Evolutionary conservation across 2,797 vertebrate genomes (phyloP).

Genomic region (Dipus sagitta): DNA sequence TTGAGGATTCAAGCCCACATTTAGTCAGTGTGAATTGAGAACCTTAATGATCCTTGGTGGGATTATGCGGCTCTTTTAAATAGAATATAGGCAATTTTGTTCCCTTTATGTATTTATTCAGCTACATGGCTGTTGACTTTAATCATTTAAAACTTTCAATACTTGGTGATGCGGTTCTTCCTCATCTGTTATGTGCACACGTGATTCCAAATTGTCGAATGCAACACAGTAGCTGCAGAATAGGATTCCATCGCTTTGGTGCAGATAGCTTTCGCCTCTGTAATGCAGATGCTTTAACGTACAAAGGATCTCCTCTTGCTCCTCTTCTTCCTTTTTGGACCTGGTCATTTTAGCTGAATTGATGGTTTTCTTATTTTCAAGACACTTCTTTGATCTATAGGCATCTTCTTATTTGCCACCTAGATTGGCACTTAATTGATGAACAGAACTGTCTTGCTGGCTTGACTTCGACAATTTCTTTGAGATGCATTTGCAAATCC

Average conservation of each 20-base stretch:
- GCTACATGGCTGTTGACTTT: constrained; percentile 42
- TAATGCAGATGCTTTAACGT: constrained; percentile 38
- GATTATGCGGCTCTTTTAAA: constrained; percentile 56
- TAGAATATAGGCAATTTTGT: constrained; percentile 48
- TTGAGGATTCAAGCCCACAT: constrained; percentile 36
- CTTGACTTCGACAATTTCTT: constrained; percentile 54
- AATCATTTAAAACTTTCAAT: constrained; percentile 32
- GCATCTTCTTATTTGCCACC: constrained; percentile 14
- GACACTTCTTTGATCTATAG: constrained; percentile 45
- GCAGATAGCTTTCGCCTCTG: background rate
- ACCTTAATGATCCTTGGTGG: constrained; percentile 38
- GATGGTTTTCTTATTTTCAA: constrained; percentile 4
- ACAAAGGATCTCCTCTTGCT: background rate
- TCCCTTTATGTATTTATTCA: constrained; percentile 44
- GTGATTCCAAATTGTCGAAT: constrained; percentile 38
- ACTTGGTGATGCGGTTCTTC: constrained; percentile 25
- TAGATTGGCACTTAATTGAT: constrained; percentile 24
- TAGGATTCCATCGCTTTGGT: constrained; percentile 47
- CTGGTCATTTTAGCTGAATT: background rate
- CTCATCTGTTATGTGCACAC: background rate
- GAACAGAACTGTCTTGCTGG: constrained; percentile 30
- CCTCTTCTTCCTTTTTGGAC: background rate
- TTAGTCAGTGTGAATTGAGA: constrained; percentile 36
- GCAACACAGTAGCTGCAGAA: background rate
- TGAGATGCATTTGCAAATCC: constrained; percentile 55